Evolutionary conservation across 2,113 vertebrate species (phyloP), one percentile per base, ranked within the genome.

Genomic region (Barnardius zonarius): DNA sequence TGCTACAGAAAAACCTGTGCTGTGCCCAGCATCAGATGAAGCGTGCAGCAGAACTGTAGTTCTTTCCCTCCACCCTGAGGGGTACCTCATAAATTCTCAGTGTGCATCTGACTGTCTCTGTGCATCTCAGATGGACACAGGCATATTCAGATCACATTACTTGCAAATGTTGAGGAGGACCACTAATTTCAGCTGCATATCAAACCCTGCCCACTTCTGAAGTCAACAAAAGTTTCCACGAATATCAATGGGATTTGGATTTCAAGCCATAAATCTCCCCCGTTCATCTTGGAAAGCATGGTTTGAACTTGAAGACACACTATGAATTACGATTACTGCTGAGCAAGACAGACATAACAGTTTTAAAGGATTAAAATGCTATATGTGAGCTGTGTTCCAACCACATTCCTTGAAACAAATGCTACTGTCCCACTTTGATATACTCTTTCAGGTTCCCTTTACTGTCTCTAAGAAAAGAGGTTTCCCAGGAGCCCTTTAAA

Each of bases 1-100:
- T 8, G 6, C 10, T 77, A 9, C 9, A 59, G 54, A n/a, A 74
- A 77, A 61, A 1, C 2, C 0, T 0, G 0, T 24, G 6, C 13
- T 46, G 44, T 69, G 46, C n/a, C 16, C 19, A 20, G 33, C 41
- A n/a, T 41, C 19, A 46, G 52, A 43, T 19, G 16, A 33, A 91
- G 13, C 20, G 27, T 59, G 30, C 41, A 59, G 79, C 28, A 77
- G n/a, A 93, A 30, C 15, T 1, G 1, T 16, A 0, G 0, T 11
- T 63, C 57, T 54, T 80, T 49, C 11, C 25, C 46, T 72, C 13
- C 12, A 31, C 24, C 14, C 25, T 41, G 24, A 18, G 64, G 18
- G 24, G 10, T 61, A 24, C 23, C 31, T 70, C 0, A 15, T 33
- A 35, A 67, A 17, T 72, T 86, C 57, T 59, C 48, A 62, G 23